Evolutionary conservation across 2,888 invertebrate genomes (phyloP).

Genomic region (Thysanoteuthis rhombus): DNA sequence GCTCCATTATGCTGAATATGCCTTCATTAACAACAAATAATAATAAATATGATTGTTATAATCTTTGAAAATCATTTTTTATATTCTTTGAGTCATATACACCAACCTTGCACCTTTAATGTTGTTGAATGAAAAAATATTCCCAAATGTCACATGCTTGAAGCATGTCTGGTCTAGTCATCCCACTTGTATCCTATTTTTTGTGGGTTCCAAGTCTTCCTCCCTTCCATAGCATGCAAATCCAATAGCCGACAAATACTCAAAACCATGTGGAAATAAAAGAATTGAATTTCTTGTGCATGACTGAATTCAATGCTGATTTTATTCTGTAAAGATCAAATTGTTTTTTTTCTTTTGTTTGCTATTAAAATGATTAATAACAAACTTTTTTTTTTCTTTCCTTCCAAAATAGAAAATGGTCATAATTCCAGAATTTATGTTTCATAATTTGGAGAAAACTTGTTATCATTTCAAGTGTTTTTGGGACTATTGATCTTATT

Average conservation of each 20-base stretch:
- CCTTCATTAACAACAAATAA: no score
- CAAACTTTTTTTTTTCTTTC: not conserved
- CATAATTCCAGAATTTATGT: not conserved
- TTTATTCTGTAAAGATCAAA: not conserved
- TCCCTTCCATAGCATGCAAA: not conserved
- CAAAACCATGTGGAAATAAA: not conserved
- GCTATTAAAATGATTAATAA: not conserved
- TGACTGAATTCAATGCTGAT: not conserved
- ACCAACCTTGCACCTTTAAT: not conserved
- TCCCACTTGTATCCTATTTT: not conserved
- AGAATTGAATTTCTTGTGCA: not conserved
- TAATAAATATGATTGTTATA: no score
- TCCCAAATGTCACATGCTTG: no score
- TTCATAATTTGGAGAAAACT: not conserved
- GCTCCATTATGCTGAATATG: no score
- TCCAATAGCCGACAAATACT: not conserved
- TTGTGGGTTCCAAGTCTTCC: no score
- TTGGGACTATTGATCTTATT: not conserved
- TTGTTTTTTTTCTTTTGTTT: not conserved
- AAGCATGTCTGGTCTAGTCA: not conserved
- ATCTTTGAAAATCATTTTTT: no score
- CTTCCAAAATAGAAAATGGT: not conserved
- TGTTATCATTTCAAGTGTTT: not conserved
- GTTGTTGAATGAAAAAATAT: not conserved
- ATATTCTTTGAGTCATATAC: no score